Percentiles rank a stretch among this genome's conserved stretches.
These are phyloP conservation scores for rabbit (Oryctolagus cuniculus) DNA, from an alignment of 2,113 vertebrate species.

Conservation along the genomic window DNA sequence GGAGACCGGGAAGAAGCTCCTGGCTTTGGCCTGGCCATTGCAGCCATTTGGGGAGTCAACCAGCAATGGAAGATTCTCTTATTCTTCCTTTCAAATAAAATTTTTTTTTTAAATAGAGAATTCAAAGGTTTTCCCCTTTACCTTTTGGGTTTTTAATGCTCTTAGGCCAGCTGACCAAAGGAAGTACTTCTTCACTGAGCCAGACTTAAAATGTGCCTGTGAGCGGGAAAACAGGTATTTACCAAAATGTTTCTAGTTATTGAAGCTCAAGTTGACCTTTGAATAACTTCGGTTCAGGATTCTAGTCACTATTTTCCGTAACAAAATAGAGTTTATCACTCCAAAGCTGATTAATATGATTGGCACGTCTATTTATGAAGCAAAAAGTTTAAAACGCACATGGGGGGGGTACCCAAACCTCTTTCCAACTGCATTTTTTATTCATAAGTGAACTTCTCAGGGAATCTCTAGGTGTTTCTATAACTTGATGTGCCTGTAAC, in stretches of 20 bases:
- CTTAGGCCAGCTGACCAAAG: neutral
- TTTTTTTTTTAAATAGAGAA: too few relatives aligned
- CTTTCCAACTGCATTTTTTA: neutral
- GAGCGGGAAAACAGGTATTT: neutral
- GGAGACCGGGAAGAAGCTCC: too few relatives aligned
- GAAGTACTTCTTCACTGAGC: neutral
- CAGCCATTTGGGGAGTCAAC: too few relatives aligned
- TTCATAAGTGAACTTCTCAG: neutral
- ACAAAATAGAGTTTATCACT: slow-evolving; percentile 21
- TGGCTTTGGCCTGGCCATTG: too few relatives aligned
- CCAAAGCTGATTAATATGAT: neutral
- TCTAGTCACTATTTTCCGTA: neutral
- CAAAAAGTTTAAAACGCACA: neutral
- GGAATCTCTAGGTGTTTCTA: neutral
- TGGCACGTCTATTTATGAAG: slow-evolving; percentile 17
- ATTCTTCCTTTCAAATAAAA: too few relatives aligned
- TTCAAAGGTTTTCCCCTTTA: neutral
- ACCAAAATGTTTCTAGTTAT: slow-evolving; percentile 23
- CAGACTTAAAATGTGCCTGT: neutral
- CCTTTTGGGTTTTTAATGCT: neutral
- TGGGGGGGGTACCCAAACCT: neutral
- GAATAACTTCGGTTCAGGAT: neutral
- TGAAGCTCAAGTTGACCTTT: neutral
- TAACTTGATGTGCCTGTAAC: neutral
- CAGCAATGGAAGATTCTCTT: too few relatives aligned